Conservation (phyloP, 2,113 vertebrate genomes). For the Phylloscopus trochilus region DNA sequence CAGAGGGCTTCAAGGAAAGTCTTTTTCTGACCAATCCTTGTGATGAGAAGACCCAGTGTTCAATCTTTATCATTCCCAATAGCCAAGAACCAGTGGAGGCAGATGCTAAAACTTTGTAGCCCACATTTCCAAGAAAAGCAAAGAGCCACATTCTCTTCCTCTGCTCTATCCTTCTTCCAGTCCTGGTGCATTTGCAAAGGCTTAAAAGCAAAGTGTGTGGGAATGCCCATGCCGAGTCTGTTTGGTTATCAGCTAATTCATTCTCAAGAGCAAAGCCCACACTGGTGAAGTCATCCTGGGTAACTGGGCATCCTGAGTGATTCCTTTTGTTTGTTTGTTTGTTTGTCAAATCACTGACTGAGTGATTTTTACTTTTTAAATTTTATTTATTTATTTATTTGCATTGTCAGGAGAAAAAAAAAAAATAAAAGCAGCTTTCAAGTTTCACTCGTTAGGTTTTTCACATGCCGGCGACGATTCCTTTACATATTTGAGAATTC, state of each 20-base stretch:
- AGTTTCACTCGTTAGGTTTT: background rate
- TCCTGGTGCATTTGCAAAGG: background rate
- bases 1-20: background rate
- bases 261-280: background rate
- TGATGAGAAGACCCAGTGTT: background rate
- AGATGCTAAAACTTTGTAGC: background rate
- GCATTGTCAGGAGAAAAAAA: background rate
- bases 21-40: background rate
- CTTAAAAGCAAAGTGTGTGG: background rate
- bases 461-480: background rate
- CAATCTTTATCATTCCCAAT: slow-evolving; percentile 11
- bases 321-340: background rate
- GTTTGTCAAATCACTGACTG: background rate
- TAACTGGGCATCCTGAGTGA: background rate
- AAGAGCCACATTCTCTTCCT: background rate
- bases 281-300: background rate
- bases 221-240: background rate
- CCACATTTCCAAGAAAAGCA: background rate
- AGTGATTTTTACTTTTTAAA: background rate
- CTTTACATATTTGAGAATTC: background rate
- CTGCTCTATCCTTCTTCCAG: background rate
- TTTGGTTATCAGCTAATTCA: background rate
- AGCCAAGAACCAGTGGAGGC: background rate
- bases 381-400: background rate
- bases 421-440: background rate